phyloP scores from a whole-genome alignment of 2,113 vertebrate species.

The Rhodinocichla rosea region DNA sequence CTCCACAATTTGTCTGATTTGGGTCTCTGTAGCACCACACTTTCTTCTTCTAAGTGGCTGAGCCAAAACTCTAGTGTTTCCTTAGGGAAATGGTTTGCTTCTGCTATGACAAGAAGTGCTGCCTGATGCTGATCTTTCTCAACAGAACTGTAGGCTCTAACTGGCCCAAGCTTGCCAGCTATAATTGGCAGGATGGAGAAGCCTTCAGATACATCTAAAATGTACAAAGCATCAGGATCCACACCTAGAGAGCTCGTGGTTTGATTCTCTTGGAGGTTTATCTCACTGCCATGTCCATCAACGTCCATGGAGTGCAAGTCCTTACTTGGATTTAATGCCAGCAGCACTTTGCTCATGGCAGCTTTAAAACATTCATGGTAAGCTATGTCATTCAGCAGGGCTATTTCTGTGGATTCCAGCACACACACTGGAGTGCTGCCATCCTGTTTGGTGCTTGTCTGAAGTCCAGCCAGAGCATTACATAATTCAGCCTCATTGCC shows the following conservation, averaged over 20 bases:
- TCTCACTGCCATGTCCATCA: background rate
- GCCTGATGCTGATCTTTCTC: constrained; percentile 90
- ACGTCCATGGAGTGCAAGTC: constrained; percentile 42
- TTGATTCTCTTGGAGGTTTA: background rate
- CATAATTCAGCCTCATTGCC: constrained; percentile 88
- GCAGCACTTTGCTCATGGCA: constrained; percentile 82
- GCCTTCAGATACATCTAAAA: constrained; percentile 95
- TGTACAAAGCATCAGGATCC: constrained; percentile 75
- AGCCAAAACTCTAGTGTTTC: constrained; percentile 91
- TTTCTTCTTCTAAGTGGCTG: constrained; percentile 85
- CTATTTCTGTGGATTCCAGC: constrained; percentile 89
- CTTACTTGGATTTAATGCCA: constrained; percentile 63
- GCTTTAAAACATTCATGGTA: constrained; percentile 85
- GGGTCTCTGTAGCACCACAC: constrained; percentile 84
- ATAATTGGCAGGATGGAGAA: constrained; percentile 92
- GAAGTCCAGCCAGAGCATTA: constrained; percentile 87
- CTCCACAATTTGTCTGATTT: constrained; percentile 91
- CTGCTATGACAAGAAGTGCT: constrained; percentile 79
- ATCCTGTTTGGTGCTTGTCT: constrained; percentile 74
- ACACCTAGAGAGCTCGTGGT: background rate
- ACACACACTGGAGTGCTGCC: constrained; percentile 67
- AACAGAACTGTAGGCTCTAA: constrained; percentile 92
- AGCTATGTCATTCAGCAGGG: constrained; percentile 83
- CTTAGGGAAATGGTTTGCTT: constrained; percentile 78
- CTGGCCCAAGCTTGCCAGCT: constrained; percentile 81